Evolutionary conservation across 1,140 invertebrate species (phyloP), one percentile per base, ranked within the genome.

Genomic region (Temnothorax longispinosus): DNA sequence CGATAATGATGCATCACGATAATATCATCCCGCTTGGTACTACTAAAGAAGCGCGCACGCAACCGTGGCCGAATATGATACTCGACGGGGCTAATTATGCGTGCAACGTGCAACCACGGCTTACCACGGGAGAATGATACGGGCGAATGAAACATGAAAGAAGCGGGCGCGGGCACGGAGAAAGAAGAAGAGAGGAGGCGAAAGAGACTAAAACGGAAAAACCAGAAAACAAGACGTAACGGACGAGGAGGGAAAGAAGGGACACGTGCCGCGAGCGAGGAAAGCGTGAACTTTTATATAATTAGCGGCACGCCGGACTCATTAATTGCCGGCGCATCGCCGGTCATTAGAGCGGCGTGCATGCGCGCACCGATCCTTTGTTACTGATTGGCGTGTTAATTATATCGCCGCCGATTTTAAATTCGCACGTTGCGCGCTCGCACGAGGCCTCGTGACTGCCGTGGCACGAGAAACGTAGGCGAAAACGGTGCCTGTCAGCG

Each of bases 281-380:
- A 94, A 94, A 94, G 93, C 92, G 93, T 94, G 86, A 93, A 94
- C 88, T 92, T 93, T 94, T 93, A 91, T 90, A 92, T 92, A 92
- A 90, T 93, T 94, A 92, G 84, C 71, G 81, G 71, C 81, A 90
- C 90, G 90, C 90, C 86, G 81, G 88, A 91, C 87, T 92, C 92
- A 89, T 93, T 94, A 93, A 91, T 93, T 87, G 90, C 62, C 75
- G 84, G 64, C 64, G 58, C 77, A 72, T 89, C 87, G 89, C 74
- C 71, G 81, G 58, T 90, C 89, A 71, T 91, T 90, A 91, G 32
- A 71, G 58, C 35, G 21, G 7, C 50, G 58, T 74, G 81, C 88
- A 71, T 72, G 81, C 89, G 62, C 72, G 21, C 64, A 47, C 58
- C 74, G 80, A 91, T 85, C 58, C 52, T 90, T 90, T 82, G 89